phyloP scores from a whole-genome alignment of 2,888 invertebrate genomes.

The Pinctada fucata region DNA sequence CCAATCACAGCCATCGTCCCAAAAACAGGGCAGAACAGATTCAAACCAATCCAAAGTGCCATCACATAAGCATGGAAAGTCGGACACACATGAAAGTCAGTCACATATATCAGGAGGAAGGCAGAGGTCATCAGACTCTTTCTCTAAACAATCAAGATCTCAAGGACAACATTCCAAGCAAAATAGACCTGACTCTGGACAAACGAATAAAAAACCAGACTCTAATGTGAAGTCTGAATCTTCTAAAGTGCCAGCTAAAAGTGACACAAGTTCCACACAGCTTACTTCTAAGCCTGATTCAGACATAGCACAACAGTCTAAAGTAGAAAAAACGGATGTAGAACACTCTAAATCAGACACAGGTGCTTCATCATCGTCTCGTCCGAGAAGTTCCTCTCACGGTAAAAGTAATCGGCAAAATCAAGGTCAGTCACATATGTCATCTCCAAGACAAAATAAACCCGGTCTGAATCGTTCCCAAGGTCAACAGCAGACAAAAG shows the following conservation, averaged over 20 bases:
- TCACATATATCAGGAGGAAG: not conserved
- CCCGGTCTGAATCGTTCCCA: no score
- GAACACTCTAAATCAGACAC: not conserved
- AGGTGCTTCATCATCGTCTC: not conserved
- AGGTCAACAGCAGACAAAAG: no score
- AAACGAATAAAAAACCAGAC: conserved; percentile 5
- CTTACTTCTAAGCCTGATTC: conserved; percentile 13
- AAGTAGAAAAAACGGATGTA: not conserved
- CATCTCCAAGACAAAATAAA: no score
- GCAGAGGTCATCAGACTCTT: conserved; percentile 10
- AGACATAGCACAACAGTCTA: conserved; percentile 1
- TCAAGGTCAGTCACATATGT: no score
- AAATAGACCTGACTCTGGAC: not conserved
- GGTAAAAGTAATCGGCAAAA: no score
- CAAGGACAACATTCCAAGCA: not conserved
- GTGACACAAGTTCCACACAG: conserved; percentile 8
- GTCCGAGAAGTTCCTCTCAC: no score
- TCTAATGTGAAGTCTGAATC: not conserved
- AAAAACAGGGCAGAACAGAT: no score
- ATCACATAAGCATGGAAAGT: not conserved
- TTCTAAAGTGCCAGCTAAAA: not conserved
- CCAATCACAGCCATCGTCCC: not conserved
- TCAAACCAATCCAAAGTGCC: no score
- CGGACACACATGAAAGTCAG: conserved; percentile 8
- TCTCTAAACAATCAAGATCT: conserved; percentile 8